Conservation (phyloP, 1,140 invertebrate species). For the Odontomachus brunneus region DNA sequence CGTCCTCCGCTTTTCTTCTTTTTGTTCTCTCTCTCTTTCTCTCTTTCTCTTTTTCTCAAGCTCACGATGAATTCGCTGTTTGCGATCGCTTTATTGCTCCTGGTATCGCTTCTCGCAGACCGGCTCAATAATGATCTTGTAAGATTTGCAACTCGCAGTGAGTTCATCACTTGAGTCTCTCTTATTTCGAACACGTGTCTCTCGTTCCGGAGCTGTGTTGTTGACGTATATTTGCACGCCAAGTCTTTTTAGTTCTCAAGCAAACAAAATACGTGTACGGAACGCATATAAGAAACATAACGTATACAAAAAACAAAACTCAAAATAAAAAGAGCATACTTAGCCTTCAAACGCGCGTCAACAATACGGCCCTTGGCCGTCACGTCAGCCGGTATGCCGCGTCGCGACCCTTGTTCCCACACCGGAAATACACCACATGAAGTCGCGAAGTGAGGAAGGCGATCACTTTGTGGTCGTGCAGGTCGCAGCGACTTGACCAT, state of each 20-base stretch:
- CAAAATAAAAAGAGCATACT: no score
- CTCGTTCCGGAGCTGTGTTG: background rate
- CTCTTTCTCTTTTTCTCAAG: no score
- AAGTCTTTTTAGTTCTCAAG: no score
- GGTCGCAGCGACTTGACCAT: conserved; percentile 81
- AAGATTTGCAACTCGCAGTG: background rate
- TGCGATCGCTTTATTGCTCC: conserved; percentile 34
- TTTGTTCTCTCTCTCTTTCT: no score
- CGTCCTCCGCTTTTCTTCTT: background rate
- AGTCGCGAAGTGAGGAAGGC: conserved; percentile 76
- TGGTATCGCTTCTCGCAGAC: background rate
- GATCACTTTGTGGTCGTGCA: conserved; percentile 81
- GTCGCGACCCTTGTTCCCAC: background rate
- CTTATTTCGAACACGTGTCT: conserved; percentile 1
- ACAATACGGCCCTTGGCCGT: background rate
- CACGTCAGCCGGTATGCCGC: background rate
- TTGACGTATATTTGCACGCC: no score
- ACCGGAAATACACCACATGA: conserved; percentile 53
- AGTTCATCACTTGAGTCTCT: conserved; percentile 10
- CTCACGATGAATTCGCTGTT: conserved; percentile 1
- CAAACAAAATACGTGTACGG: no score
- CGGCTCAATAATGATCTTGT: conserved; percentile 1
- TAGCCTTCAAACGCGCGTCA: no score
- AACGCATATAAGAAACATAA: no score
- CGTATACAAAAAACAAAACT: no score